A percentile compares a stretch with the other conserved stretches of the same genome.
These are phyloP conservation scores for Columba janthina DNA, from an alignment of 2,113 vertebrate species.

Conservation along the genomic window DNA sequence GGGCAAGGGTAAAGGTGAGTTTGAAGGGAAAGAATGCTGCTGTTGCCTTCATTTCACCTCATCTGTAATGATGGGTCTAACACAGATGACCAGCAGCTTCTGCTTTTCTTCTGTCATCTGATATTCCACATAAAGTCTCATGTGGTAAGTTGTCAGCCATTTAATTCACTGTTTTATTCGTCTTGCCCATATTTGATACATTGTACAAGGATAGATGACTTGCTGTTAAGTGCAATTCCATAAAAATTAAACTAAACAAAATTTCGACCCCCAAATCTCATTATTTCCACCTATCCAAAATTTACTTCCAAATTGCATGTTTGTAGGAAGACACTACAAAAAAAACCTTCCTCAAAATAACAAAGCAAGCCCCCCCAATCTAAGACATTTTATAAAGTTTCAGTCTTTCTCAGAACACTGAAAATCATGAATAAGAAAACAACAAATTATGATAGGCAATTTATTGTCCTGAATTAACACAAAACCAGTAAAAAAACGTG, in stretches of 20 bases:
- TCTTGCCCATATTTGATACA: not conserved
- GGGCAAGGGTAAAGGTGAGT: not conserved
- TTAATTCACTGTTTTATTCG: not conserved
- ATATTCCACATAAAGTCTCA: not conserved
- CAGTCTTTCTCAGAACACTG: not conserved
- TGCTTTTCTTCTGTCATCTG: not conserved
- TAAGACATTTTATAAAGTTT: not conserved
- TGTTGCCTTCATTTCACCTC: not conserved
- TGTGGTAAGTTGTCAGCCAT: not conserved
- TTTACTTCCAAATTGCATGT: not conserved
- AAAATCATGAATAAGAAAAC: not conserved
- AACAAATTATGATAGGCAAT: not conserved
- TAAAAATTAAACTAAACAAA: too few relatives aligned
- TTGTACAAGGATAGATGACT: not conserved
- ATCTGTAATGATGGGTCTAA: not conserved
- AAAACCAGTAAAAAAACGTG: not conserved
- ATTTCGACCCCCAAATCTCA: not conserved
- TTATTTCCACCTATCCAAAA: not conserved
- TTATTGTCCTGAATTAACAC: not conserved
- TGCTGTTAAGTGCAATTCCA: not conserved
- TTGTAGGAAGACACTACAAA: not conserved
- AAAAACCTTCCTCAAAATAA: not conserved
- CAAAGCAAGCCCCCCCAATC: not conserved
- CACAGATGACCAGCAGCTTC: not conserved
- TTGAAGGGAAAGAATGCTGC: fast-evolving